Base-by-base conservation (phyloP, 2,888 invertebrate genomes). In the Rambutsinella grinnellia region DNA sequence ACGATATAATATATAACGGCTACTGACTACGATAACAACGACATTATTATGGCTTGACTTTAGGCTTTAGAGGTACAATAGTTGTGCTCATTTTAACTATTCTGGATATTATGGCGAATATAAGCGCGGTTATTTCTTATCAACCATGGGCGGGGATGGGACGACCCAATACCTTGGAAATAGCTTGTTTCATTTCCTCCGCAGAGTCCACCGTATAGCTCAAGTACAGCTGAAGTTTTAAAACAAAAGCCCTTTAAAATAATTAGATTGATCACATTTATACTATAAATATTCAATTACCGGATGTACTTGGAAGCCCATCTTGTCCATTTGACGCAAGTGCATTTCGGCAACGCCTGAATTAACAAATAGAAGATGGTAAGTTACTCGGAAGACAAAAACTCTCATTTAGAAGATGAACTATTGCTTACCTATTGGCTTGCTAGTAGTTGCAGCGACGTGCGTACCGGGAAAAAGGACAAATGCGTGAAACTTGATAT, bases 291-390 rank as follows among this genome's bases (percentile, higher is more conserved):
- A 49, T 49, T 6, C 26, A 3, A 17, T 51, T 62, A 75, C 75
- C n/a, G 75, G 75, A 56, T 67, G 67, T 0, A 75, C 67, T 15
- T 46, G 19, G 28, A 17, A 75, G 0, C 75, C 75, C 61, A 75
- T 28, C 23, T 62, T 75, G 8, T 54, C 47, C 75, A 75, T 75
- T 19, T 67, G 75, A 27, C 75, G 53, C n/a, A 36, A 46, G 51
- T 75, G 75, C 75, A 67, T 75, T 21, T 36, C 62, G 13, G 75
- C 75, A 21, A 61, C 19, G 0, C 74, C 74, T 74, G 51, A 47
- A 62, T 44, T 62, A 27, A 17, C 28, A 27, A 51, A 28, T 23
- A 21, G 10, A n/a, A 24, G 56, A 56, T 17, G 27, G 21, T 49
- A 21, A 19, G 23, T 15, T 24, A 28, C 13, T 2, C 23, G 15